phyloP scores from a whole-genome alignment of 2,888 invertebrate genomes.

The Adineta ricciae region DNA sequence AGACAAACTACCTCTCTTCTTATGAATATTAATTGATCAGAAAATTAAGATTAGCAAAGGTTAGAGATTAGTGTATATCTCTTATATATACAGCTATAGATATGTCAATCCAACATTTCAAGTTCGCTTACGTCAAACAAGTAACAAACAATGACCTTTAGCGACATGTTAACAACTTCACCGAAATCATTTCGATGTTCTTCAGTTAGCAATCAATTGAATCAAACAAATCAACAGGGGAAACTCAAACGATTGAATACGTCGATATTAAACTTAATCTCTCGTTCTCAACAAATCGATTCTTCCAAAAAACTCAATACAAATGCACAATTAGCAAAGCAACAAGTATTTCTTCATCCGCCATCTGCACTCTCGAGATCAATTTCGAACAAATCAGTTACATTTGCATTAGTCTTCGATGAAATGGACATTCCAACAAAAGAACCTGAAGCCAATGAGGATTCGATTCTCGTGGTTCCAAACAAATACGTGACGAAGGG shows the following conservation, averaged over 20 bases:
- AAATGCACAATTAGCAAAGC: background rate
- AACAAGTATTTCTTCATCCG: background rate
- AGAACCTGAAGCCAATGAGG: background rate
- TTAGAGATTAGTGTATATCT: background rate
- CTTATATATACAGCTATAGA: no score
- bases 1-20: no score
- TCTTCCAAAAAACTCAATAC: background rate
- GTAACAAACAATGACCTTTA: background rate
- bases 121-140: background rate
- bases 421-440: background rate
- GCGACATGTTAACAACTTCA: background rate
- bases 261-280: background rate
- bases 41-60: background rate
- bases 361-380: background rate
- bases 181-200: background rate
- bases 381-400: background rate
- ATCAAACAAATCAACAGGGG: background rate
- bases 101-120: background rate
- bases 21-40: no score
- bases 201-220: background rate
- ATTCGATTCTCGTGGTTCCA: background rate
- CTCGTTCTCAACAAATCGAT: background rate
- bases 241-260: background rate
- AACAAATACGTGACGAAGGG: background rate
- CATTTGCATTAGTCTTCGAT: background rate